phyloP scores from a whole-genome alignment of 1,140 invertebrate species.

The Pachypeltis micranthus region DNA sequence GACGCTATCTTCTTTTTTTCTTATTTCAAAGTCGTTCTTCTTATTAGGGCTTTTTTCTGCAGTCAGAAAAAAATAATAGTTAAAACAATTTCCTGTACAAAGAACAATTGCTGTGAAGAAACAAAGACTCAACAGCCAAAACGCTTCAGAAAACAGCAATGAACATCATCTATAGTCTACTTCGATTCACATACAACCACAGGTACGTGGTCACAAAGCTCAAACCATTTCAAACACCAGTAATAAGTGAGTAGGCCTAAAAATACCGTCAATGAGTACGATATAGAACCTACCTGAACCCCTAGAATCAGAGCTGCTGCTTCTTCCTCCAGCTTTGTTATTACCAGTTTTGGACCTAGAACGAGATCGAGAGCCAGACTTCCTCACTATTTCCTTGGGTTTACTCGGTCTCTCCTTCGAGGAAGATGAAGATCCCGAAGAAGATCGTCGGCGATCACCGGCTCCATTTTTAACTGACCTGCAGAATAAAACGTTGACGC shows the following conservation, averaged over 20 bases:
- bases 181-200: too few species aligned
- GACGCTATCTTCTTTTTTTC: conserved; percentile 62
- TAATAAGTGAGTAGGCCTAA: too few species aligned
- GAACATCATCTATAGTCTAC: too few species aligned
- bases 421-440: conserved; percentile 23
- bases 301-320: conserved; percentile 34
- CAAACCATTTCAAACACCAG: too few species aligned
- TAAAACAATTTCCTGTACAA: too few species aligned
- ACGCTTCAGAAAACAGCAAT: too few species aligned
- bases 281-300: conserved; percentile 15
- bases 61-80: conserved; percentile 16
- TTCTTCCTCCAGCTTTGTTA: conserved; percentile 30
- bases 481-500: too few species aligned
- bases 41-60: conserved; percentile 33
- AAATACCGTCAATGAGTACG: background rate
- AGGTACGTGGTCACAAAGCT: too few species aligned
- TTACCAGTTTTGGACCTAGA: conserved; percentile 25
- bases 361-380: conserved; percentile 23
- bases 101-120: too few species aligned
- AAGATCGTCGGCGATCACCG: conserved; percentile 20
- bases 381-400: conserved; percentile 15
- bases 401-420: conserved; percentile 18
- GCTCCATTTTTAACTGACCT: conserved; percentile 28
- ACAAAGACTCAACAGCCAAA: too few species aligned
- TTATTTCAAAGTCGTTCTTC: conserved; percentile 56